phyloP scores from a whole-genome alignment of 2,113 vertebrate genomes.

The Probosciger aterrimus region DNA sequence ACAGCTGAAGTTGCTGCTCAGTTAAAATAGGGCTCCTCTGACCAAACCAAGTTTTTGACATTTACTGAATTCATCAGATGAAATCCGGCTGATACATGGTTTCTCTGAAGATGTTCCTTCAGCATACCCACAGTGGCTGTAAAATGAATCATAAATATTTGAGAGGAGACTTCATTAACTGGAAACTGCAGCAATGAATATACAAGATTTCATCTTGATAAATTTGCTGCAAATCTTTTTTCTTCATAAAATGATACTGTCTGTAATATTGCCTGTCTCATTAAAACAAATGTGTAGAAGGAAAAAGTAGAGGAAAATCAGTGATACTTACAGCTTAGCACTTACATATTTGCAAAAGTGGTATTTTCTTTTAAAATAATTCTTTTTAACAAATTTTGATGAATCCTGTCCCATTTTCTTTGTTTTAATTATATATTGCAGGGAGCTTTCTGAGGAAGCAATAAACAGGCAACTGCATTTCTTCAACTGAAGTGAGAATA shows the following conservation, averaged over 20 bases:
- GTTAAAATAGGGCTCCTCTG: background rate
- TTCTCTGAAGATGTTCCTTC: background rate
- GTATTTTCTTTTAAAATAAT: background rate
- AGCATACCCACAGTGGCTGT: background rate
- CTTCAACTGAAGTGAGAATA: background rate
- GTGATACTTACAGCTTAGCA: background rate
- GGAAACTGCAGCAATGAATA: conserved; percentile 18
- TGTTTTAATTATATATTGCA: background rate
- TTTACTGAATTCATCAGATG: conserved; percentile 10
- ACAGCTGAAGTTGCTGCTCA: background rate
- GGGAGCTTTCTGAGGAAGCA: background rate
- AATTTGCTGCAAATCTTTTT: conserved; percentile 13
- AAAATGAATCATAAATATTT: conserved; percentile 31
- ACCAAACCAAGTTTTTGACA: background rate
- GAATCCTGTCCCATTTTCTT: background rate
- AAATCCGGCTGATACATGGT: background rate
- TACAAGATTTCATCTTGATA: background rate
- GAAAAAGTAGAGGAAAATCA: background rate
- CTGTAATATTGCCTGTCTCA: background rate
- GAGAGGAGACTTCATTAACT: conserved; percentile 24
- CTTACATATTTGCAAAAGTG: background rate
- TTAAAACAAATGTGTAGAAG: background rate
- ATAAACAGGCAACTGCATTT: background rate
- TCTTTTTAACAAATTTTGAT: background rate
- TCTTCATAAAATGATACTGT: background rate